Evolutionary conservation across 2,797 vertebrate species (phyloP).

Genomic region (Oryzias sinensis): DNA sequence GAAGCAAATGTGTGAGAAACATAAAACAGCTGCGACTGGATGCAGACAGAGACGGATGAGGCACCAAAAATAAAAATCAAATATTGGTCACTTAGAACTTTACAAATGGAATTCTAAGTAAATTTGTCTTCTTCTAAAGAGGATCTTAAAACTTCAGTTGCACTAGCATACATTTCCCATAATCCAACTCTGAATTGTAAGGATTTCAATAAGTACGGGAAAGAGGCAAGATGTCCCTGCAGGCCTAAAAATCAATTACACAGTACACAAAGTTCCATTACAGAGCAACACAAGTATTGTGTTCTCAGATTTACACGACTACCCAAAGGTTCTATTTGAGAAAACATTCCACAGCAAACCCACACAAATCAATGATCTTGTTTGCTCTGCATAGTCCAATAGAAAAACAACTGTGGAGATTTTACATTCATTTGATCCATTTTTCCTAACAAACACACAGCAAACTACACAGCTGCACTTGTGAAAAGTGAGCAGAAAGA

Average conservation of each 20-base stretch:
- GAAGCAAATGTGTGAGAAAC: background rate
- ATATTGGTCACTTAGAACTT: too few species aligned
- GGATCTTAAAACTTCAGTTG: too few species aligned
- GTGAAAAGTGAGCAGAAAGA: too few species aligned
- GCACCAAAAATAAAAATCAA: background rate
- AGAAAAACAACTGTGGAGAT: too few species aligned
- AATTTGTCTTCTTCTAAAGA: too few species aligned
- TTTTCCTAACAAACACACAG: too few species aligned
- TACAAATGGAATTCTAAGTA: too few species aligned
- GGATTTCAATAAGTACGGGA: background rate
- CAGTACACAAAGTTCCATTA: constrained; percentile 33
- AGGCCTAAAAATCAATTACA: constrained; percentile 37
- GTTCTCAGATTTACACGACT: constrained; percentile 14
- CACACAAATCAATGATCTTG: too few species aligned
- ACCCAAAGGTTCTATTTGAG: constrained; percentile 1
- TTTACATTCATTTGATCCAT: too few species aligned
- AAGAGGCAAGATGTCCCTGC: constrained; percentile 19
- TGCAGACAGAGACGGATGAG: background rate
- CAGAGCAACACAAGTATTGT: constrained; percentile 26
- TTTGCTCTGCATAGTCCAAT: too few species aligned
- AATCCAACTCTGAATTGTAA: background rate
- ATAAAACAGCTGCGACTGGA: background rate
- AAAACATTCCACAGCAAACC: too few species aligned
- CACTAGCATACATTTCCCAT: background rate
- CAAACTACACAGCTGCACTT: too few species aligned